phyloP scores from a whole-genome alignment of 2,888 invertebrate genomes.

The Xanthia togata region DNA sequence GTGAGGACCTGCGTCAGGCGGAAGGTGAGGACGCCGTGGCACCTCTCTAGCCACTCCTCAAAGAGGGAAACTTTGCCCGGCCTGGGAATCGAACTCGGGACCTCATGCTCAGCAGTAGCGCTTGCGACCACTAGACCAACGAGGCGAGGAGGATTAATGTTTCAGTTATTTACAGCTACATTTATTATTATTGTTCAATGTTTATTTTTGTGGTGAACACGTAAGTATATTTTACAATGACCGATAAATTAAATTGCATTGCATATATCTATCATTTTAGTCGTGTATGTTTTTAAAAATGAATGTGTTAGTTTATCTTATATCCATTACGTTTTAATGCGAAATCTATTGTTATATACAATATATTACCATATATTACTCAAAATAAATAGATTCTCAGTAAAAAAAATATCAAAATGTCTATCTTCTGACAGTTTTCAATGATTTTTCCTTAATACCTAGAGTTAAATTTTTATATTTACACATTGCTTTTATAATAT shows the following conservation, averaged over 20 bases:
- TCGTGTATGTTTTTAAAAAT: too few relatives aligned
- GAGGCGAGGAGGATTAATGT: neutral
- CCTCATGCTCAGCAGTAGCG: neutral
- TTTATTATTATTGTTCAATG: slow-evolving; percentile 15
- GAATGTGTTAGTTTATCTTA: too few relatives aligned
- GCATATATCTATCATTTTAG: too few relatives aligned
- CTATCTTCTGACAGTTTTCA: neutral
- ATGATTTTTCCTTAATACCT: neutral
- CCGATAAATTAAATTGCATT: slow-evolving; percentile 9
- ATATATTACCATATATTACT: too few relatives aligned
- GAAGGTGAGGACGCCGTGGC: too few relatives aligned
- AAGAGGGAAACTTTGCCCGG: too few relatives aligned
- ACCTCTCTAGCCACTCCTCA: too few relatives aligned
- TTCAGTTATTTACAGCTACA: neutral
- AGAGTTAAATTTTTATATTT: neutral
- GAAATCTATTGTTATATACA: too few relatives aligned
- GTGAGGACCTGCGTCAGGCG: too few relatives aligned
- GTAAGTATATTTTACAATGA: slow-evolving; percentile 1
- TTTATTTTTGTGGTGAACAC: slow-evolving; percentile 4
- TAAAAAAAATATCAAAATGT: neutral
- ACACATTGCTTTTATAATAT: too few relatives aligned
- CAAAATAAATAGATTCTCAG: neutral
- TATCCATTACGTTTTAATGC: too few relatives aligned
- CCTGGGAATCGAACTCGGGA: neutral
- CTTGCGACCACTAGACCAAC: neutral